Evolutionary conservation across 30 jellyfish, hydroid and myxozoan genomes (phyloP).

Genomic region (Aurelia sp.): DNA sequence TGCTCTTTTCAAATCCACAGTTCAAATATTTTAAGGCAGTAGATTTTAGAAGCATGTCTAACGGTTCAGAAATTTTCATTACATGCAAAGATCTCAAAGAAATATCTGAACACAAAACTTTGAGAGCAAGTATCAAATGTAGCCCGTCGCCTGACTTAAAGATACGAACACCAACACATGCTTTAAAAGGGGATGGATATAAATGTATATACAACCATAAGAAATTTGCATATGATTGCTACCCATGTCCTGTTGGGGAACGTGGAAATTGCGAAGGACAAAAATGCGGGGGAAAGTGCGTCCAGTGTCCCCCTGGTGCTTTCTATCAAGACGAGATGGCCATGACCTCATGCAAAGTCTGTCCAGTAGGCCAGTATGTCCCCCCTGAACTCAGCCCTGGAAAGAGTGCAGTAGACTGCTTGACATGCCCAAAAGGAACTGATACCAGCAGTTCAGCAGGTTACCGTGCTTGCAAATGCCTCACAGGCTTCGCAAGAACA

Average conservation of each 20-base stretch:
- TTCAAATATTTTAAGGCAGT: not conserved
- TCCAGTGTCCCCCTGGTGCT: slow-evolving; percentile 54
- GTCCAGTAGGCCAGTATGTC: slow-evolving; percentile 64
- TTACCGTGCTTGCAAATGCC: slow-evolving; percentile 53
- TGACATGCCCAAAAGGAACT: slow-evolving; percentile 68
- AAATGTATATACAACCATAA: slow-evolving; percentile 1
- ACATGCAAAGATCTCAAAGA: slow-evolving; percentile 27
- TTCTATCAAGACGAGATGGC: slow-evolving; percentile 60
- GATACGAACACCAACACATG: not conserved
- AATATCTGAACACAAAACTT: not conserved
- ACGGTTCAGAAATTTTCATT: slow-evolving; percentile 6
- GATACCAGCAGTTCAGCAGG: slow-evolving; percentile 37
- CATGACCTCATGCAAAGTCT: slow-evolving; percentile 23
- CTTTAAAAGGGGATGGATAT: slow-evolving; percentile 30
- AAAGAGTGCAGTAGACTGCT: slow-evolving; percentile 37
- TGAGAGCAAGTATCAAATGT: slow-evolving; percentile 35
- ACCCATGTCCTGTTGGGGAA: slow-evolving; percentile 49
- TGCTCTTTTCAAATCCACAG: slow-evolving; percentile 18
- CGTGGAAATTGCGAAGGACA: not conserved
- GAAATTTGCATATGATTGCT: not conserved
- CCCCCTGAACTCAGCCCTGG: slow-evolving; percentile 44
- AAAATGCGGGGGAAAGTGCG: slow-evolving; percentile 2
- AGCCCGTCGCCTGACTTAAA: slow-evolving; percentile 8
- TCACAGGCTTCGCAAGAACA: slow-evolving; percentile 41
- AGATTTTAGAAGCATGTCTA: slow-evolving; percentile 10